These are phyloP conservation scores for Vidua macroura DNA, from an alignment of 2,113 vertebrate genomes.

Conservation along the genomic window DNA sequence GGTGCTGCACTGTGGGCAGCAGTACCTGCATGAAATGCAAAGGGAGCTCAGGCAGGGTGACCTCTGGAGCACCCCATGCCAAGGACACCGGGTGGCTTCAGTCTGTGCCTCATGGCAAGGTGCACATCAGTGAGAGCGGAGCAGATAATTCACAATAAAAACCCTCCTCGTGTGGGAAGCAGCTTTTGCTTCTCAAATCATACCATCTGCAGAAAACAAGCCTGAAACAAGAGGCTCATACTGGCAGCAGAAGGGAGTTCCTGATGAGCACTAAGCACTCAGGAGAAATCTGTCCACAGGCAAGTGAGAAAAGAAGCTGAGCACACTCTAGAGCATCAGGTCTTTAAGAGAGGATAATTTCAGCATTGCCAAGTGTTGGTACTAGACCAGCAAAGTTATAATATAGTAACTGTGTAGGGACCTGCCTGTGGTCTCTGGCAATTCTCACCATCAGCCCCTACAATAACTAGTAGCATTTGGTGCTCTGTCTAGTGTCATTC, in stretches of 20 bases:
- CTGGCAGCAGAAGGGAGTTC: neutral
- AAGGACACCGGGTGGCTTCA: neutral
- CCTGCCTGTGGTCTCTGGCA: slow-evolving; percentile 71
- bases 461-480: slow-evolving; percentile 79
- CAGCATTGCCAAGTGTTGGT: slow-evolving; percentile 54
- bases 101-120: neutral
- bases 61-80: accelerated
- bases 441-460: slow-evolving; percentile 78
- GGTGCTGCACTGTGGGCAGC: neutral
- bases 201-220: neutral
- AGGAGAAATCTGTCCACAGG: neutral
- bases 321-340: neutral
- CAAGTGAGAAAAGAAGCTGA: neutral
- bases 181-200: neutral
- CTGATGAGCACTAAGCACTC: neutral
- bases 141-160: neutral
- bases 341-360: slow-evolving; percentile 39
- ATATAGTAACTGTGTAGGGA: slow-evolving; percentile 59
- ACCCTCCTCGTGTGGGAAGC: neutral
- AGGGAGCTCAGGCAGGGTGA: neutral
- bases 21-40: neutral
- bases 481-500: slow-evolving; percentile 76
- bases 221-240: neutral
- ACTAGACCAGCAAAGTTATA: slow-evolving; percentile 58
- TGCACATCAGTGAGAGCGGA: neutral